Base-by-base conservation (phyloP, 2,797 vertebrate genomes). In the Anolis apletophallus region DNA sequence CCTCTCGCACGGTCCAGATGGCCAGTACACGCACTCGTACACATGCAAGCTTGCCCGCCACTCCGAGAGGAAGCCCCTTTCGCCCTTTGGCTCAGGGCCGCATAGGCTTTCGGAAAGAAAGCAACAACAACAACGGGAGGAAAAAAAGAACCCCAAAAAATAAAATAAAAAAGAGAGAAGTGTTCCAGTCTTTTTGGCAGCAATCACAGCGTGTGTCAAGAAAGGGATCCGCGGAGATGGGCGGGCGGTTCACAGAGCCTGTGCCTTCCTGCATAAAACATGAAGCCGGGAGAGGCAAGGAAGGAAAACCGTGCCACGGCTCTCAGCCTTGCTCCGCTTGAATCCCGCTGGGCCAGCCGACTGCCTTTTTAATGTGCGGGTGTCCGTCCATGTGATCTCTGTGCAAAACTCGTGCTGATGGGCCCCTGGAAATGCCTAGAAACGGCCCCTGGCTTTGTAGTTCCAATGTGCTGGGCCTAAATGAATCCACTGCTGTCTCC, bases 331-430 rank as follows among this genome's bases (percentile, higher is more conserved):
- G 11, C 59, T 50, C 40, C 81, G n/a, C 89, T 61, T 57, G 89
- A 86, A 90, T 91, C 90, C 75, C 36, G 19, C 72, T 5, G 67
- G 94, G 87, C 40, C 55, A 89, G 88, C 83, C 77, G 79, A 80
- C 85, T 88, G 91, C 80, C 5, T 52, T 85, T 46, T 91, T 83
- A 52, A 87, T 11, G 0, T 82, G 86, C 87, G 50, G 67, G 72
- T 29, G 50, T 81, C 92, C 87, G 73, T 91, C 90, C 86, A 78
- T 88, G 91, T 57, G 95, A 95, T 96, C 95, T 95, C 96, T 97
- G 96, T 97, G 96, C 96, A 97, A 97, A 46, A 97, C 95, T 90
- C 64, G 94, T 93, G 96, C 94, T 91, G 93, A 92, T 0, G 95
- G 68, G 93, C 94, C 94, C 94, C 92, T 94, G 93, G 94, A 75